phyloP scores from a whole-genome alignment of 2,888 invertebrate genomes.

The Chydorus sphaericus region DNA sequence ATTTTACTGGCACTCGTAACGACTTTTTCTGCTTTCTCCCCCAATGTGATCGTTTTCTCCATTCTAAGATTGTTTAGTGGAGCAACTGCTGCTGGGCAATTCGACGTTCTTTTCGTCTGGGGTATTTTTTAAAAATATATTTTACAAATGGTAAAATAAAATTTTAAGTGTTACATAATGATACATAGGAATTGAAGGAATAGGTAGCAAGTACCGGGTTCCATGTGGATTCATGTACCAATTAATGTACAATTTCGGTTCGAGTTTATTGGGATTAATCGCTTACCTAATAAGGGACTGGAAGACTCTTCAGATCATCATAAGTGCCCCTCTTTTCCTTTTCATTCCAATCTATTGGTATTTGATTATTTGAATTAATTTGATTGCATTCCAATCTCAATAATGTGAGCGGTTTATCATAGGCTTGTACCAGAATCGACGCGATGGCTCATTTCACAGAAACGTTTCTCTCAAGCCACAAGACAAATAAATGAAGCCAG shows the following conservation, averaged over 20 bases:
- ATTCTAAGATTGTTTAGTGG: background rate
- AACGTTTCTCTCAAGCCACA: constrained; percentile 12
- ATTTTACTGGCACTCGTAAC: background rate
- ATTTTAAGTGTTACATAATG: background rate
- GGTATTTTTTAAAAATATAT: background rate
- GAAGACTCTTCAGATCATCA: constrained; percentile 37
- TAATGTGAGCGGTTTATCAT: too few relatives aligned
- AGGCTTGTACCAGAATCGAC: constrained; percentile 16
- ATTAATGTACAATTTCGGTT: constrained; percentile 38
- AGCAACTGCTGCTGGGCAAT: background rate
- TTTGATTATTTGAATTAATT: too few relatives aligned
- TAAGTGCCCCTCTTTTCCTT: constrained; percentile 31
- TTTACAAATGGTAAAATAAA: too few relatives aligned
- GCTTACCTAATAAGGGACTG: constrained; percentile 37
- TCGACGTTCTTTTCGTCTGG: background rate
- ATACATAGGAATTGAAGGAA: constrained; percentile 34
- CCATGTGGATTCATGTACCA: constrained; percentile 35
- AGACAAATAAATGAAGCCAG: constrained; percentile 11
- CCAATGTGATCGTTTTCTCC: background rate
- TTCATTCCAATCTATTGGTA: constrained; percentile 2
- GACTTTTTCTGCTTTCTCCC: background rate
- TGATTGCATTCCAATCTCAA: too few relatives aligned
- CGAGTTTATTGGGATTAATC: constrained; percentile 33
- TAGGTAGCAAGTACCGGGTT: constrained; percentile 32
- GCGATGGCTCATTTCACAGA: constrained; percentile 16